A percentile compares a stretch with the other conserved stretches of the same genome.
Conservation (phyloP, 2,797 vertebrate species). For the Falco berigora region DNA sequence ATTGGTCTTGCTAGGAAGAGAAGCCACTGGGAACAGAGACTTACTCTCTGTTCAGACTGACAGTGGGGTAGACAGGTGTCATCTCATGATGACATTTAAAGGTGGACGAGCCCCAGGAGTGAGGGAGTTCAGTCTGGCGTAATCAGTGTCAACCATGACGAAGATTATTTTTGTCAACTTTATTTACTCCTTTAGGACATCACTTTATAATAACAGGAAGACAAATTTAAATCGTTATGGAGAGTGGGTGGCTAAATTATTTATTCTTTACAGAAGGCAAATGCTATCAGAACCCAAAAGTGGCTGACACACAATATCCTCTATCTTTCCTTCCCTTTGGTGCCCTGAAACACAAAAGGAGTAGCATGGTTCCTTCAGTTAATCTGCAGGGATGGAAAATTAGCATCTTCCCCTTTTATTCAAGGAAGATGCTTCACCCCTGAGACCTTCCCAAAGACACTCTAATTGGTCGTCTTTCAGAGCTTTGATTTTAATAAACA, state of each 20-base stretch:
- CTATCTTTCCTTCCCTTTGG: neutral
- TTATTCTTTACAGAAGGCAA: neutral
- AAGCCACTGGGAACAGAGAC: neutral
- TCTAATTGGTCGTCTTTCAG: neutral
- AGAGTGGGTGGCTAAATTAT: neutral
- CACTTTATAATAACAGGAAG: neutral
- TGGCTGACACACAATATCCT: neutral
- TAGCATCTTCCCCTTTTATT: neutral
- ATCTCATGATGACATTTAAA: conserved; percentile 55
- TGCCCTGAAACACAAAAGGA: neutral
- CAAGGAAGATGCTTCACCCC: neutral
- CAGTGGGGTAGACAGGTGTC: conserved; percentile 43
- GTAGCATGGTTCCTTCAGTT: neutral
- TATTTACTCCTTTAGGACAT: conserved; percentile 47
- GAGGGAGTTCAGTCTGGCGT: neutral
- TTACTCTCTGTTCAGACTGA: neutral
- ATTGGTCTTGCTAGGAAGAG: neutral
- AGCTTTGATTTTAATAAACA: neutral
- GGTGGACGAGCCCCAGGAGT: conserved; percentile 10
- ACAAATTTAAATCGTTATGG: neutral
- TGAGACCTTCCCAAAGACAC: neutral
- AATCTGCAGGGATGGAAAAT: neutral
- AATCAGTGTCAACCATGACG: conserved; percentile 39
- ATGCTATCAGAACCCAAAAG: neutral
- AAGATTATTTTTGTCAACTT: conserved; percentile 42